Conservation (phyloP, 2,113 vertebrate genomes). For the Taxidea taxus region DNA sequence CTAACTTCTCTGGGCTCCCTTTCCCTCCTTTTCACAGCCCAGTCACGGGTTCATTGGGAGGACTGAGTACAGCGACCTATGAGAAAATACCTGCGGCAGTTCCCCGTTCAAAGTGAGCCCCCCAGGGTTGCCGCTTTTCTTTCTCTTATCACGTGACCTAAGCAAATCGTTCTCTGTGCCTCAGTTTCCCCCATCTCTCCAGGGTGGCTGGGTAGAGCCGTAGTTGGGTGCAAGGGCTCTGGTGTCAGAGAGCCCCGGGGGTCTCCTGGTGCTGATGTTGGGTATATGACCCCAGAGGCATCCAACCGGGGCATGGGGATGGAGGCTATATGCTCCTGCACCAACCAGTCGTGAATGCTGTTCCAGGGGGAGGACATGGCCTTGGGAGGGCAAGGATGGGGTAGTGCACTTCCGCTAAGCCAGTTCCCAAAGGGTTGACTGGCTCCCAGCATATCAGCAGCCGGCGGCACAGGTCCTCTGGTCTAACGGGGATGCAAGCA, state of each 20-base stretch:
- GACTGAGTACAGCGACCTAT: not conserved
- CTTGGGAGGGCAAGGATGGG: fast-evolving
- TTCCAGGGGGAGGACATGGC: not conserved
- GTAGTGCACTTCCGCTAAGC: too few species aligned
- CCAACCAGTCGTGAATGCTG: too few species aligned
- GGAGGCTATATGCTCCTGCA: not conserved
- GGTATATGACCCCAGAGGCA: not conserved
- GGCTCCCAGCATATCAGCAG: not conserved
- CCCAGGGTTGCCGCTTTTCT: not conserved
- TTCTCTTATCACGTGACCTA: not conserved
- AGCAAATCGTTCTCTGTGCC: not conserved
- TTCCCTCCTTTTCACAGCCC: too few species aligned
- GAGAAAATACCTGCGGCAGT: not conserved
- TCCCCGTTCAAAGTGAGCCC: not conserved
- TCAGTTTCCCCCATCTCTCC: not conserved
- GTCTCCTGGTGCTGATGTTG: not conserved
- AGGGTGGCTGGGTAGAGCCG: fast-evolving
- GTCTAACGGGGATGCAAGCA: not conserved
- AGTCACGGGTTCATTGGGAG: fast-evolving
- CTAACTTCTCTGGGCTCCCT: not conserved
- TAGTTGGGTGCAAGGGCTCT: not conserved
- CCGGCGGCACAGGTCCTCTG: not conserved
- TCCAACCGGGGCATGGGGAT: not conserved
- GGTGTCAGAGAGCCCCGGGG: not conserved
- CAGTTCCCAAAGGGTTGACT: not conserved